A percentile compares a stretch with the other conserved stretches of the same genome.
These are phyloP conservation scores for Apodemia duryi DNA, from an alignment of 2,888 invertebrate genomes.

Conservation along the genomic window DNA sequence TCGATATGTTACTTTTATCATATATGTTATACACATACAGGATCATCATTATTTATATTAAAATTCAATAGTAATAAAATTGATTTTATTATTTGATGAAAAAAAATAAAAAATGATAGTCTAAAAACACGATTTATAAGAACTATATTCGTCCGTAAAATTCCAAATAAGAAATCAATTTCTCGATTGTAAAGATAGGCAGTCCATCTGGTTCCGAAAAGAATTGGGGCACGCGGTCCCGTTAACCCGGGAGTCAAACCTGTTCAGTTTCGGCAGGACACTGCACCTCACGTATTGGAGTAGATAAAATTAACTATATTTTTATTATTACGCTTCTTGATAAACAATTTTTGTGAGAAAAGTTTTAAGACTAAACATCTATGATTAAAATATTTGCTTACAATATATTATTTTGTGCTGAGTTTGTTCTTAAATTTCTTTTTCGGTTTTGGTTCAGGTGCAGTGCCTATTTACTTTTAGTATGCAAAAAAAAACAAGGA, in stretches of 20 bases:
- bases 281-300: conserved; percentile 17
- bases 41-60: too few relatives aligned
- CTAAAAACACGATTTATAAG: not conserved
- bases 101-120: too few relatives aligned
- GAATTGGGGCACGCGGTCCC: conserved; percentile 39
- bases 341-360: not conserved
- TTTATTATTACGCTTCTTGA: conserved; percentile 10
- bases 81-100: too few relatives aligned
- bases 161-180: conserved; percentile 22
- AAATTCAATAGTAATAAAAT: too few relatives aligned
- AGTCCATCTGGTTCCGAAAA: conserved; percentile 33
- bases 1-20: too few relatives aligned
- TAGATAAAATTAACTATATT: conserved; percentile 12
- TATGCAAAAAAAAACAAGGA: too few relatives aligned
- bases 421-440: too few relatives aligned
- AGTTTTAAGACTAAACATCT: not conserved
- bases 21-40: too few relatives aligned
- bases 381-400: too few relatives aligned
- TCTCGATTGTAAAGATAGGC: conserved; percentile 28
- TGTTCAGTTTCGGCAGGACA: conserved; percentile 41
- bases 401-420: too few relatives aligned
- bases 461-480: too few relatives aligned
- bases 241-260: conserved; percentile 39
- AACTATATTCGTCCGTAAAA: not conserved
- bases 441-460: too few relatives aligned